phyloP scores from a whole-genome alignment of 2,797 vertebrate species.

The Nyctibius grandis region DNA sequence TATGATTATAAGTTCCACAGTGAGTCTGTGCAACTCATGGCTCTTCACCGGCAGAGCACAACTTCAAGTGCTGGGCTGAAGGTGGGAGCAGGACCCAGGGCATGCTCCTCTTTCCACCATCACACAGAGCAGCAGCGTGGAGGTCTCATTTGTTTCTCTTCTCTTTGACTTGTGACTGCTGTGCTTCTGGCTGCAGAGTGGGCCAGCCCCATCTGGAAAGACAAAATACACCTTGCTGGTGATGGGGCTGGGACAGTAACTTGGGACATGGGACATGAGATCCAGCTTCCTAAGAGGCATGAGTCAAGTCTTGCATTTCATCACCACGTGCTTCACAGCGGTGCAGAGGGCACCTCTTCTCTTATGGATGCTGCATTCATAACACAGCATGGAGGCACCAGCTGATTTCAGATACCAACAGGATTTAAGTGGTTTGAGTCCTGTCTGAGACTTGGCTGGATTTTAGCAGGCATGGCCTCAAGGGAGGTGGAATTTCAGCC shows the following conservation, averaged over 20 bases:
- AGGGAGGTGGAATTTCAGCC: not conserved
- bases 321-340: not conserved
- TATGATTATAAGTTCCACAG: not conserved
- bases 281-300: not conserved
- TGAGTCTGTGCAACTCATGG: not conserved
- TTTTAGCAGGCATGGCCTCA: not conserved
- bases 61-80: not conserved
- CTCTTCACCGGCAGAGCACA: not conserved
- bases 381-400: not conserved
- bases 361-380: not conserved
- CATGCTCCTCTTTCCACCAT: fast-evolving
- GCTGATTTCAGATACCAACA: not conserved
- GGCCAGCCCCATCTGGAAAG: not conserved
- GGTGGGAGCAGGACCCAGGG: not conserved
- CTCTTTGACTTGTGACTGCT: not conserved
- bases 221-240: not conserved
- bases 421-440: not conserved
- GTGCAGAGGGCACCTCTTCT: not conserved
- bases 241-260: not conserved
- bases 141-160: not conserved
- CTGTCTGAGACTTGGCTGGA: not conserved
- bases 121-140: not conserved
- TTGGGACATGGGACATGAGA: not conserved
- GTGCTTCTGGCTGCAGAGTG: not conserved
- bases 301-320: not conserved